Base-by-base conservation (phyloP, 1,140 invertebrate species). In the Hycleus cichorii region DNA sequence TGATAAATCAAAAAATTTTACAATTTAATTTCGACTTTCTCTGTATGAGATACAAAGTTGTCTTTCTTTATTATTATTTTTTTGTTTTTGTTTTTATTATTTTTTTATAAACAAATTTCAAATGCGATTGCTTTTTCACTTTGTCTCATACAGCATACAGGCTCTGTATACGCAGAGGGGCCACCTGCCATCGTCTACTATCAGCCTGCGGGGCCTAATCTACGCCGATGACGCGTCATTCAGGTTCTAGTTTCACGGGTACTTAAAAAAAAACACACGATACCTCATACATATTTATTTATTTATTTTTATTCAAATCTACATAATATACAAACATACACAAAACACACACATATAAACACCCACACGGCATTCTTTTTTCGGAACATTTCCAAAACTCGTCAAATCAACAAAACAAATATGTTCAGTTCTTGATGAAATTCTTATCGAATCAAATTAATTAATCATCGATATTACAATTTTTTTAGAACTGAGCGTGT, bases 71-170 rank as follows among this genome's bases (percentile, higher is more conserved):
- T 5, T 32, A 5, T 32, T 32, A 32, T 5, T 32, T 1, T 32
- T 32, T 32, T 32, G 7, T 32, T 32, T 32, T 32, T 32, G 4
- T 46, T 47, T 52, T 49, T 60, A 49, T 46, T 56, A 47, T 60
- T 39, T 51, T 70, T 72, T 59, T 76, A 71, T 44, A 67, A 69
- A 66, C 76, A 76, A 46, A 77, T 69, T 63, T 75, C 72, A 53
- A 74, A 73, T 74, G 54, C 77, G 69, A 58, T 73, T 73, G 62
- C 71, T 77, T 65, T 72, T 70, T 67, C 70, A 70, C 67, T 74
- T 74, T 74, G 71, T 74, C 71, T 72, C 69, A 69, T 72, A 74
- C 71, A 74, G 72, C 70, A 66, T 72, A 74, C 71, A 74, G 69
- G 74, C 74, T 72, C 67, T 70, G 72, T 68, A 69, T 72, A 69